These are phyloP conservation scores for Pipistrellus nathusii DNA, from an alignment of 2,797 vertebrate genomes.

Conservation along the genomic window DNA sequence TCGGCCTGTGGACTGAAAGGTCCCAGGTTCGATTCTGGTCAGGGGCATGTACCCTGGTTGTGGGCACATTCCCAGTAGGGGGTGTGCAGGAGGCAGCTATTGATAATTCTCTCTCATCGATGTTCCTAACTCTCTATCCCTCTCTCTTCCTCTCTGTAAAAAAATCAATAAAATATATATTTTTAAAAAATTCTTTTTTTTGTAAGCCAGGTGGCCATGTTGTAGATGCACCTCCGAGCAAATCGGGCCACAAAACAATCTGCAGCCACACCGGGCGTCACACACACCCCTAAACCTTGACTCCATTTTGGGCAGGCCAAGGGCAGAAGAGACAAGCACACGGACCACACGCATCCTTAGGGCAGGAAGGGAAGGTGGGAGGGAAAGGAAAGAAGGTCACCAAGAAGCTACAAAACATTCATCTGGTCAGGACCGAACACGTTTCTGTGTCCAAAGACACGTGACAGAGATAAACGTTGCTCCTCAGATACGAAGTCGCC, in stretches of 20 bases:
- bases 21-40: no score
- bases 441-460: background rate
- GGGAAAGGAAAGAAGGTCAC: background rate
- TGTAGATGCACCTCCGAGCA: background rate
- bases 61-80: no score
- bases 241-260: background rate
- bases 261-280: no score
- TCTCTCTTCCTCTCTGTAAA: no score
- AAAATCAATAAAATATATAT: no score
- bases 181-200: background rate
- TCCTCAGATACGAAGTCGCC: background rate
- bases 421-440: background rate
- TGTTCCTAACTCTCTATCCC: no score
- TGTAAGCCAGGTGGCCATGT: background rate
- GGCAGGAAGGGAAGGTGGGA: background rate
- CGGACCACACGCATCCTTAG: rapidly evolving
- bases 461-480: background rate
- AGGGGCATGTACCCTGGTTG: no score
- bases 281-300: no score
- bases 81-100: no score
- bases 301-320: background rate
- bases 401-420: background rate
- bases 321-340: background rate
- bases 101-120: no score
- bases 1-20: no score